Base-by-base conservation (phyloP, 2,113 vertebrate genomes). In the Tenebrosternarchus preto region DNA sequence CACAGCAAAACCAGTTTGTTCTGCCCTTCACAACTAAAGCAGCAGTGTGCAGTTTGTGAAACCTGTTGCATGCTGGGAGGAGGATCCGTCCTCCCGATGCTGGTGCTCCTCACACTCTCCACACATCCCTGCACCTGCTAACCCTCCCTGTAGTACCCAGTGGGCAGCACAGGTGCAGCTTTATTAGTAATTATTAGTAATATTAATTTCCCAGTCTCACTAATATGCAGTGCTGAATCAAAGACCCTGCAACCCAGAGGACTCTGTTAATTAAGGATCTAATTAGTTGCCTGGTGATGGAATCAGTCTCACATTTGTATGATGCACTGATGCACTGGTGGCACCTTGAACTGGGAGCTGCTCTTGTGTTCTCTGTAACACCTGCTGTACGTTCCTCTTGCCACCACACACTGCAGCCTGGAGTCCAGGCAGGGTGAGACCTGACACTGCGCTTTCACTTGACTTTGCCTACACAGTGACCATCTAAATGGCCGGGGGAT, bases 231-330 rank as follows among this genome's bases (percentile, higher is more conserved):
- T 31, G 61, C 24, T 29, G 24, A 66, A 16, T 17, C 33, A 3
- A 8, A 17, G 31, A 27, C n/a, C n/a, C n/a, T n/a, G 17, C 63
- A 7, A 12, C 29, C 17, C 27, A 27, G 63, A 33, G 63, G 19
- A 15, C 15, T 66, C 16, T 29, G 31, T 66, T 20, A 66, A 67
- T 67, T 67, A 67, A 2, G 1, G 7, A 33, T 33, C 64, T 67
- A 67, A 67, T 67, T 67, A 67, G 31, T 31, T 22, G 20, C 31
- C 19, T 36, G 64, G 29, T 67, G 64, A 67, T 67, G 31, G 64
- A 67, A 67, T 67, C 7, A n/a, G 31, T 67, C 31, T 67, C 31
- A 67, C 64, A 31, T 36, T 36, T 36, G 6, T 36, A 36, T 66
- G 33, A 36, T 36, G 33, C 64, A 33, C 31, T 31, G 61, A 20